Evolutionary conservation across 2,113 vertebrate species (phyloP), one percentile per base, ranked within the genome.

Genomic region (Labeo rohita): DNA sequence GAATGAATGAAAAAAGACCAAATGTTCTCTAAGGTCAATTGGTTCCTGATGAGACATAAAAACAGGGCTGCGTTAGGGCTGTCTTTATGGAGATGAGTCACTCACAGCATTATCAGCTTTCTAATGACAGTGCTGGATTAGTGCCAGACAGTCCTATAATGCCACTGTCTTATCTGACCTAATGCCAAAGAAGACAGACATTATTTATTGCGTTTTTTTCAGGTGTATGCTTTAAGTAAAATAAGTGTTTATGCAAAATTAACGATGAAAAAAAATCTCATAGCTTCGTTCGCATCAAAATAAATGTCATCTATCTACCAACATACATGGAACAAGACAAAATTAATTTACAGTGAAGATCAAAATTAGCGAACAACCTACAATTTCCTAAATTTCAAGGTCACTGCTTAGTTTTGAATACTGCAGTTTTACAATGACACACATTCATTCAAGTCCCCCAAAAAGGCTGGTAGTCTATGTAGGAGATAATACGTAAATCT

Each of bases 91-190:
- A 76, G 49, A 75, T 80, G 80, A 88, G 34, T 80, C 74, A 80
- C 73, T 66, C 13, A 28, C 70, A 34, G 47, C 23, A 80, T 86
- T 80, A 80, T 80, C 80, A 84, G 73, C 75, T 59, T 74, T 47
- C 23, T 86, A 84, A 84, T 68, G 75, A 83, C 74, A 84, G 47
- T 6, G n/a, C 82, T 74, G 45, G 65, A 56, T 63, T 54, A 70
- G 21, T 49, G 70, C 61, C 56, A 77, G 78, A 43, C 65, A 39
- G 75, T 49, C 61, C 43, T n/a, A 73, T 61, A 78, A 49, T 8
- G 36, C 9, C 49, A 34, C 75, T 45, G 70, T 36, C 12, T 80
- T 36, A 74, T 76, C 18, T 50, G 84, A 15, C 4, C 45, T 65
- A 39, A 85, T 10, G 15, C 45, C 52, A 52, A 47, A 68, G 23